These are phyloP conservation scores for Lithophane socia DNA, from an alignment of 2,888 invertebrate genomes.

Conservation along the genomic window DNA sequence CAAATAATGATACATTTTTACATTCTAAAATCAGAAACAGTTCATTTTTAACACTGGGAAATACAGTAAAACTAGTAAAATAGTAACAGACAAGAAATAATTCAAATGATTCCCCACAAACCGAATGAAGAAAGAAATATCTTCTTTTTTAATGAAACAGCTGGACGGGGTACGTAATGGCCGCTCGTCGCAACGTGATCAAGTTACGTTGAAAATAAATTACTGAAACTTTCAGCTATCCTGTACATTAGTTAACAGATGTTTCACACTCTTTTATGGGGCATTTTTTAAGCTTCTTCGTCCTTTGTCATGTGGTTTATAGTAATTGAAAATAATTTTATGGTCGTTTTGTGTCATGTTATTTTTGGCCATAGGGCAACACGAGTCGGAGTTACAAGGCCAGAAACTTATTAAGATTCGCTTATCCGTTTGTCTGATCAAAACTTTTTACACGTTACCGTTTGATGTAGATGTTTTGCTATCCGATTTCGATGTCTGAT, in stretches of 20 bases:
- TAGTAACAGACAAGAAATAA: neutral
- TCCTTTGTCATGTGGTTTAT: constrained; percentile 4
- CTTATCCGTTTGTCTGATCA: neutral
- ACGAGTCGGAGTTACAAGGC: neutral
- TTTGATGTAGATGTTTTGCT: too few relatives aligned
- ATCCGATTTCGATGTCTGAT: too few relatives aligned
- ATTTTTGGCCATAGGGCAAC: neutral
- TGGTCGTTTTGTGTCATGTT: neutral
- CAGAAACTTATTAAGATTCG: neutral
- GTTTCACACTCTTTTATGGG: constrained; percentile 27
- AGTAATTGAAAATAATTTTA: neutral
- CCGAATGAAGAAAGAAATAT: constrained; percentile 23
- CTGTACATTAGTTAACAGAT: constrained; percentile 43
- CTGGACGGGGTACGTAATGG: constrained; percentile 37
- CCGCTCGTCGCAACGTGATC: constrained; percentile 57
- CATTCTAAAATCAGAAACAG: neutral
- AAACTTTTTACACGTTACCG: neutral
- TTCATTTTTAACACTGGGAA: neutral
- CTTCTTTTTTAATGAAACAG: constrained; percentile 51
- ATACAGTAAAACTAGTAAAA: neutral
- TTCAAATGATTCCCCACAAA: constrained; percentile 11
- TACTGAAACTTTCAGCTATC: constrained; percentile 51
- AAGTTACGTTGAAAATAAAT: constrained; percentile 68
- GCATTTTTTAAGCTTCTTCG: constrained; percentile 15
- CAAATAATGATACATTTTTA: neutral